Percentiles rank a stretch among this genome's conserved stretches.
phyloP scores from a whole-genome alignment of 2,113 vertebrate species.

The Mormoops blainvillei region DNA sequence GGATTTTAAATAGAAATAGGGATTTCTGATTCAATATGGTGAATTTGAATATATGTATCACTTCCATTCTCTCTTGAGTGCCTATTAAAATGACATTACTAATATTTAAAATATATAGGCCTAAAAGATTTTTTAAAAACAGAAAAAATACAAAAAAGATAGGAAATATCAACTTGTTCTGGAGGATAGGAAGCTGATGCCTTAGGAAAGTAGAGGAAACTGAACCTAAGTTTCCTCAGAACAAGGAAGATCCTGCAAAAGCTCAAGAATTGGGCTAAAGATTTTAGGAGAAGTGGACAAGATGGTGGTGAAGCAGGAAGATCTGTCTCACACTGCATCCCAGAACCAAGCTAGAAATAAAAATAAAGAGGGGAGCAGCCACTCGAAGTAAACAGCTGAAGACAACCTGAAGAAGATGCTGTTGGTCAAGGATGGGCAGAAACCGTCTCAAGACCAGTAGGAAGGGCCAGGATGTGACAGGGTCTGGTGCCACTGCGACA shows the following conservation, averaged over 20 bases:
- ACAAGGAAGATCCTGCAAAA: neutral
- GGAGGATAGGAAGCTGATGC: neutral
- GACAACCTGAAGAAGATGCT: too few relatives aligned
- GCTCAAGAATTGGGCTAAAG: neutral
- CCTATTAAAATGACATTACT: neutral
- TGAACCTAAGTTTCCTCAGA: neutral
- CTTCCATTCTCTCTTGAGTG: neutral
- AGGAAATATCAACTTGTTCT: neutral
- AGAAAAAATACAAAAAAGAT: neutral
- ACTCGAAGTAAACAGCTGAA: too few relatives aligned
- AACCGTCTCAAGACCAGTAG: too few relatives aligned
- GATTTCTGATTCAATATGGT: neutral
- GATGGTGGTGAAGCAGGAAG: too few relatives aligned
- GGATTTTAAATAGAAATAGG: neutral
- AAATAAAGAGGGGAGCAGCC: too few relatives aligned
- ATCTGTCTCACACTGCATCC: too few relatives aligned
- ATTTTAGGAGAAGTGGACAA: too few relatives aligned
- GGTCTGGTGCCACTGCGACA: too few relatives aligned
- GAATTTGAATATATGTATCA: neutral
- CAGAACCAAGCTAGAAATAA: too few relatives aligned
- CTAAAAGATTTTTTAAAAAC: neutral
- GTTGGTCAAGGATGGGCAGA: too few relatives aligned
- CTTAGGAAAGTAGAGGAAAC: neutral
- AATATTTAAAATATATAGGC: neutral
- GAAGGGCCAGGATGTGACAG: too few relatives aligned